Conservation (phyloP, 1,140 invertebrate species). For the Drosophila persimilis region DNA sequence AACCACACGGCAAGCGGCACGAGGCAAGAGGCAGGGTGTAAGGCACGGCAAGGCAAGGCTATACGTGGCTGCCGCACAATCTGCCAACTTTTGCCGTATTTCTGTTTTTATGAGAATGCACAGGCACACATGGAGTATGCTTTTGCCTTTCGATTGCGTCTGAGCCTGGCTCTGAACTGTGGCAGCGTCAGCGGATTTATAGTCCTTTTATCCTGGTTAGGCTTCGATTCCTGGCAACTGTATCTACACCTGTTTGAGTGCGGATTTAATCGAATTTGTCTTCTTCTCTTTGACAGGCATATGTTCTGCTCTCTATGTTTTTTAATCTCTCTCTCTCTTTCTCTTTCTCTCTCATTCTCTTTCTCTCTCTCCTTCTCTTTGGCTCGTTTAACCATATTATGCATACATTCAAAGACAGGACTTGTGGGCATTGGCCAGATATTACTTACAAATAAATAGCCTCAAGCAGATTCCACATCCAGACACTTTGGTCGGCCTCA, state of each 20-base stretch:
- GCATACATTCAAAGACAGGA: conserved; percentile 23
- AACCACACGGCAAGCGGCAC: conserved; percentile 31
- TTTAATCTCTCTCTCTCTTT: neutral
- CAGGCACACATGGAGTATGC: conserved; percentile 1
- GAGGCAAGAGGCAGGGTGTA: neutral
- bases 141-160: conserved; percentile 15
- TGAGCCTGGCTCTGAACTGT: conserved; percentile 10
- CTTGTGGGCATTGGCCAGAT: conserved; percentile 16
- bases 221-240: neutral
- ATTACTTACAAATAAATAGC: conserved; percentile 56
- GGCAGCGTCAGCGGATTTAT: conserved; percentile 46
- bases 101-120: conserved; percentile 34
- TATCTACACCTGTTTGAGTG: conserved; percentile 27
- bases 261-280: conserved; percentile 39
- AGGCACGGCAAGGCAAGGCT: no score
- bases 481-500: conserved; percentile 48
- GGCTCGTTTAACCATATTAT: conserved; percentile 17
- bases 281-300: no score
- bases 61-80: neutral
- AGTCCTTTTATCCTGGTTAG: conserved; percentile 28
- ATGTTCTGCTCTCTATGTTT: no score
- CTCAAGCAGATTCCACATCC: conserved; percentile 32
- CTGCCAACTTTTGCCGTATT: conserved; percentile 9
- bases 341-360: neutral
- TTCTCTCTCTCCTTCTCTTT: neutral